These are phyloP conservation scores for Volucella inflata DNA, from an alignment of 2,888 invertebrate species.

Conservation along the genomic window DNA sequence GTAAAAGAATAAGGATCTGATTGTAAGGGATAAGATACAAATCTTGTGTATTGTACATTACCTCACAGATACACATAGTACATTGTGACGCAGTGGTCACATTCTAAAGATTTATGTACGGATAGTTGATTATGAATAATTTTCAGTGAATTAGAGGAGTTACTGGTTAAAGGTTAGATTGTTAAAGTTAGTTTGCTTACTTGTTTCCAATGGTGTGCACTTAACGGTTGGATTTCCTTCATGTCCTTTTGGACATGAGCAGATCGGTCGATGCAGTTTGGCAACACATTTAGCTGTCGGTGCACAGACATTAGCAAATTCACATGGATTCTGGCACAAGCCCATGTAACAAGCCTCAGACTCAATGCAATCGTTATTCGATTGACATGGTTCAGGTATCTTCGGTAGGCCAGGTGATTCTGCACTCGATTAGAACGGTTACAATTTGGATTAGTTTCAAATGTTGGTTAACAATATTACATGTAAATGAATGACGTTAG, in stretches of 20 bases:
- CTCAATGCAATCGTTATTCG: slow-evolving; percentile 92
- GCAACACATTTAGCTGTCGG: slow-evolving; percentile 90
- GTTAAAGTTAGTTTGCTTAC: slow-evolving; percentile 85
- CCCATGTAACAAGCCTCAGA: slow-evolving; percentile 93
- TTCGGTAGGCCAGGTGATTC: slow-evolving; percentile 89
- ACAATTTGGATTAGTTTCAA: slow-evolving; percentile 56
- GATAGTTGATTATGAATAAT: background rate
- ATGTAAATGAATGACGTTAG: slow-evolving; percentile 53
- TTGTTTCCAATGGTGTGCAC: slow-evolving; percentile 90
- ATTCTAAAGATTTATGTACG: background rate
- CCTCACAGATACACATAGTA: slow-evolving; percentile 1
- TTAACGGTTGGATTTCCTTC: slow-evolving; percentile 92
- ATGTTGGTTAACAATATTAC: slow-evolving; percentile 54
- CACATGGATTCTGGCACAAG: slow-evolving; percentile 92
- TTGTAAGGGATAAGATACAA: slow-evolving; percentile 24
- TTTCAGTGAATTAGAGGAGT: slow-evolving; percentile 39
- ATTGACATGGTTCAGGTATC: slow-evolving; percentile 91
- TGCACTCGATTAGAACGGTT: slow-evolving; percentile 79
- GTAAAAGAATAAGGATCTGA: background rate
- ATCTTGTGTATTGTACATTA: slow-evolving; percentile 58
- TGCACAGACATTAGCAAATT: slow-evolving; percentile 91
- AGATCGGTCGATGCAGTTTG: slow-evolving; percentile 92
- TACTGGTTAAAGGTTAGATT: slow-evolving; percentile 33
- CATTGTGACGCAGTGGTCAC: background rate
- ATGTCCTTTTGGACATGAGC: slow-evolving; percentile 91